phyloP scores from a whole-genome alignment of 2,888 invertebrate species.

The Allacma fusca region DNA sequence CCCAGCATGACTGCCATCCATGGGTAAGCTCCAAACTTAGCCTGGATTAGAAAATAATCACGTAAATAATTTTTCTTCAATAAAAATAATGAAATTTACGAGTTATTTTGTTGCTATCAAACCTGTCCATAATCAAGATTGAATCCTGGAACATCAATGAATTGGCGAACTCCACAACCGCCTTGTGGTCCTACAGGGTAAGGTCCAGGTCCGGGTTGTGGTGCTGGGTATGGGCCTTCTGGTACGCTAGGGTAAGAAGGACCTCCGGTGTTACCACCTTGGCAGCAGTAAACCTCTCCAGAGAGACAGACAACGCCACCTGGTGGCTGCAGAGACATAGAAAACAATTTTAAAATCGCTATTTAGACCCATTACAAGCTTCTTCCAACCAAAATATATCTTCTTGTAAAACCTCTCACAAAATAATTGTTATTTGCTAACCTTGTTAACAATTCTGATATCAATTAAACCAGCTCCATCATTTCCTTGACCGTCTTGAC shows the following conservation, averaged over 20 bases:
- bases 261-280: constrained; percentile 10
- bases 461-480: constrained; percentile 61
- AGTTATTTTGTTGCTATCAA: not conserved
- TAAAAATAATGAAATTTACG: too few species aligned
- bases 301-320: constrained; percentile 53
- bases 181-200: constrained; percentile 35
- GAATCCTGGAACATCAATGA: constrained; percentile 53
- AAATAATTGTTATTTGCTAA: too few species aligned
- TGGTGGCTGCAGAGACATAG: constrained; percentile 50
- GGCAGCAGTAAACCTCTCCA: constrained; percentile 58
- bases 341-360: too few species aligned
- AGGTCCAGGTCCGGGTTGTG: constrained; percentile 24
- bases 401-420: not conserved
- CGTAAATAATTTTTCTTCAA: not conserved
- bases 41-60: constrained; percentile 59
- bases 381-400: not conserved
- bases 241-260: constrained; percentile 5
- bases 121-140: constrained; percentile 57
- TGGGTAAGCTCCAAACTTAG: constrained; percentile 75
- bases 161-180: constrained; percentile 52
- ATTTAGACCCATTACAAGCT: not conserved
- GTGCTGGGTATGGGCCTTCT: not conserved
- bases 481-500: constrained; percentile 45
- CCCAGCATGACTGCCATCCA: constrained; percentile 75
- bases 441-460: constrained; percentile 61